Evolutionary conservation across 2,113 vertebrate species (phyloP), one percentile per base, ranked within the genome.

Genomic region (Urocitellus parryii): DNA sequence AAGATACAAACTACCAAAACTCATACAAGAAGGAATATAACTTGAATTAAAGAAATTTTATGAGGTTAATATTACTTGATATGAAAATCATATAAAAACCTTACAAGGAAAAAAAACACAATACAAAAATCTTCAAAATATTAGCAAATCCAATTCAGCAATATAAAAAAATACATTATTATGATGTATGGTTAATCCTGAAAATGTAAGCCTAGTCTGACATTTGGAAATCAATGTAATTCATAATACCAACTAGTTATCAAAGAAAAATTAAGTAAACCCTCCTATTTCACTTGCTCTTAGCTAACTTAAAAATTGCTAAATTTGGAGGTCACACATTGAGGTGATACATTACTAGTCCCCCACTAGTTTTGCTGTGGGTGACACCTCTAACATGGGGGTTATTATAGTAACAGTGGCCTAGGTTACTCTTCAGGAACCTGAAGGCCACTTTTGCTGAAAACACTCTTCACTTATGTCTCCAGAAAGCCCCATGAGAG

Each of bases 1-100:
- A 73, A 88, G 74, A 48, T 16, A 79, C 72, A 95, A 86, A 79
- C 42, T 80, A 91, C 39, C 45, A 65, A 91, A 74, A 56, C 8
- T 86, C 29, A 73, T 27, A 22, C 14, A 27, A 79, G 74, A 91
- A 86, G 34, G 91, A 91, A 79, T 17, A 79, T 88, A 70, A 58
- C 14, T 12, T 88, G 1, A 88, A 70, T 61, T 83, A 68, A 77
- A 77, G 29, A 92, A 88, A 82, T 68, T n/a, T 56, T 48, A 74
- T 85, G 70, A 76, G 27, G 24, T 17, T 18, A 88, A 70, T 42
- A 88, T 70, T 37, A 70, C 18, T 80, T 79, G 42, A 29, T 63
- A 86, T 42, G 39, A 86, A 91, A 73, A 85, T 63, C 37, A 80
- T 34, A 73, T 32, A 61, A 70, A 91, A 58, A 32, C 24, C 37